These are phyloP conservation scores for Andrena fulva DNA, from an alignment of 2,888 invertebrate genomes.

Conservation along the genomic window DNA sequence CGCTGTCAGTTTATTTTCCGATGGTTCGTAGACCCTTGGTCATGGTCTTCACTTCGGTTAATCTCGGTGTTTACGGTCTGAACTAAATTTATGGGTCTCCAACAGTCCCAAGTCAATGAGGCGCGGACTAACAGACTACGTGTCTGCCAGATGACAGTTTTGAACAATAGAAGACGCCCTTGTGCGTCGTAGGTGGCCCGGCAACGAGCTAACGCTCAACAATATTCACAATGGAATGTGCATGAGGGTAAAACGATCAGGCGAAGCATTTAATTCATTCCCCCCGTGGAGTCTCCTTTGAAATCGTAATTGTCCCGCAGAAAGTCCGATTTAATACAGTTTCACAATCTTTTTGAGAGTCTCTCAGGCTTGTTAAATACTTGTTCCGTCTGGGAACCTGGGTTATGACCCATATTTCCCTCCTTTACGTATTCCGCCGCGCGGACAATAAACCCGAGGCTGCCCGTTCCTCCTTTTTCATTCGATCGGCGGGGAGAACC, in stretches of 20 bases:
- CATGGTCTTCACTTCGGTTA: too few relatives aligned
- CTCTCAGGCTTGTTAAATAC: conserved; percentile 16
- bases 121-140: too few relatives aligned
- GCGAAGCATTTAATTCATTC: conserved; percentile 11
- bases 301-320: background rate
- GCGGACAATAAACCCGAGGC: background rate
- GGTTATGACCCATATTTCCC: background rate
- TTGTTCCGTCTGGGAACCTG: background rate
- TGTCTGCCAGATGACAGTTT: too few relatives aligned
- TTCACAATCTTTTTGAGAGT: conserved; percentile 1
- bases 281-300: background rate
- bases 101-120: too few relatives aligned
- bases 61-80: too few relatives aligned
- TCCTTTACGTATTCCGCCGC: background rate
- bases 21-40: too few relatives aligned
- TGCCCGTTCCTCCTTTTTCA: background rate
- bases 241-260: conserved; percentile 14
- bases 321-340: conserved; percentile 29
- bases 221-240: background rate
- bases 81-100: too few relatives aligned
- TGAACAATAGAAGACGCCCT: too few relatives aligned
- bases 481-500: background rate
- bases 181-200: too few relatives aligned
- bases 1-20: too few relatives aligned
- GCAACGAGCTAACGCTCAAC: too few relatives aligned